phyloP scores from a whole-genome alignment of 2,888 invertebrate species.

The Xylota sylvarum region DNA sequence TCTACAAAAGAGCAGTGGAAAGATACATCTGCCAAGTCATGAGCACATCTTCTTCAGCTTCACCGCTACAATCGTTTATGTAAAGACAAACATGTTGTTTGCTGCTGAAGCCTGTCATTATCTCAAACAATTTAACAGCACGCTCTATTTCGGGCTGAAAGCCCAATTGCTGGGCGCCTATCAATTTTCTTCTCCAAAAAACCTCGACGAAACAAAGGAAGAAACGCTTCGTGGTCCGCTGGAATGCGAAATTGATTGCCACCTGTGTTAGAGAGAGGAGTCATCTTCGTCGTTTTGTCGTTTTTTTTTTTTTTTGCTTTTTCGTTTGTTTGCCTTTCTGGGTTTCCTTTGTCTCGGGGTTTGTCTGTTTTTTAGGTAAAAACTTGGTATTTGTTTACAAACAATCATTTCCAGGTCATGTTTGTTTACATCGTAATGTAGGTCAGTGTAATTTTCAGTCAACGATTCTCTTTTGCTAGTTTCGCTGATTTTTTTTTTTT shows the following conservation, averaged over 20 bases:
- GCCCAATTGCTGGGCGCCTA: constrained; percentile 27
- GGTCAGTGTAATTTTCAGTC: constrained; percentile 76
- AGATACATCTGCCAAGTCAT: not conserved
- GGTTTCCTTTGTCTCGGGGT: constrained; percentile 35
- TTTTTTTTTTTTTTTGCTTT: constrained; percentile 17
- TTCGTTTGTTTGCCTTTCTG: constrained; percentile 33
- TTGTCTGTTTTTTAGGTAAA: constrained; percentile 9
- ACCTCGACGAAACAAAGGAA: constrained; percentile 43
- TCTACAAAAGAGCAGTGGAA: not conserved
- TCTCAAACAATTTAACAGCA: constrained; percentile 66
- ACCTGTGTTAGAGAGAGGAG: constrained; percentile 27
- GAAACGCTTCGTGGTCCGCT: constrained; percentile 39
- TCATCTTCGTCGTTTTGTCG: constrained; percentile 5
- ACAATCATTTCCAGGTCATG: constrained; percentile 76
- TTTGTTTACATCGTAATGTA: constrained; percentile 74
- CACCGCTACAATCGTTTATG: not conserved
- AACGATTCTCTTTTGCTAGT: constrained; percentile 57
- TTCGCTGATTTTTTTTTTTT: constrained; percentile 50
- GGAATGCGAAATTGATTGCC: constrained; percentile 68
- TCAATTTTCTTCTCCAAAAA: constrained; percentile 40
- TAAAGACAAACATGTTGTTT: not conserved
- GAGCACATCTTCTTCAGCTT: not conserved
- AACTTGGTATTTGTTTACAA: constrained; percentile 71
- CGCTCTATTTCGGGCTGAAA: constrained; percentile 66
- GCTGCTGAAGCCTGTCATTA: constrained; percentile 50